Percentiles rank a stretch among this genome's conserved stretches.
Conservation (phyloP, 2,797 vertebrate species). For the Gymnoscopelus microlampas region DNA sequence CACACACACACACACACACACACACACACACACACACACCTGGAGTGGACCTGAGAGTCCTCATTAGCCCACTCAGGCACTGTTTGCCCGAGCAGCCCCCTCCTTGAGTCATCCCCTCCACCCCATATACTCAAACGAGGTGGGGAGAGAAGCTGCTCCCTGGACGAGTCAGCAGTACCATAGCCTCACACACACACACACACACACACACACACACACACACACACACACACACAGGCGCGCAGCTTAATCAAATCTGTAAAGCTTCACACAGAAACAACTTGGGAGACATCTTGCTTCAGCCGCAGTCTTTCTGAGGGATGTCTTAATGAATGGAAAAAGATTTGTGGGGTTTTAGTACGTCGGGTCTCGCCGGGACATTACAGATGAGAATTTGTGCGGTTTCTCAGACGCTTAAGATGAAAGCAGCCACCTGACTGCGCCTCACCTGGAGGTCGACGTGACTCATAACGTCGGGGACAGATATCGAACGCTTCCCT, state of each 20-base stretch:
- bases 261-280: conserved; percentile 55
- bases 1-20: conserved; percentile 14
- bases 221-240: not conserved
- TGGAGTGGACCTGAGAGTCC: conserved; percentile 39
- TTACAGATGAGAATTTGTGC: conserved; percentile 56
- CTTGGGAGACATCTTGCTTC: conserved; percentile 53
- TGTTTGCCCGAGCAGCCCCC: conserved; percentile 65
- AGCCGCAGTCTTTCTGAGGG: conserved; percentile 61
- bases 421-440: conserved; percentile 52
- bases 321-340: conserved; percentile 71
- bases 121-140: conserved; percentile 58
- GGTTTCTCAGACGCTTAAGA: conserved; percentile 60
- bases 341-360: conserved; percentile 69
- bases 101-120: conserved; percentile 54
- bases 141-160: conserved; percentile 59
- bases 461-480: conserved; percentile 28
- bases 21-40: conserved; percentile 4
- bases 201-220: not conserved
- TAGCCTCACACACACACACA: not conserved
- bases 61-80: conserved; percentile 66
- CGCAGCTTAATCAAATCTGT: conserved; percentile 66
- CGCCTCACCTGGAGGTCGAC: conserved; percentile 55
- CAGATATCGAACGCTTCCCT: not conserved
- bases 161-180: conserved; percentile 72
- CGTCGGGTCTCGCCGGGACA: conserved; percentile 37